Percentiles rank a stretch among this genome's conserved stretches.
Evolutionary conservation across 2,888 invertebrate genomes (phyloP).

Genomic region (Cosmia trapezina): DNA sequence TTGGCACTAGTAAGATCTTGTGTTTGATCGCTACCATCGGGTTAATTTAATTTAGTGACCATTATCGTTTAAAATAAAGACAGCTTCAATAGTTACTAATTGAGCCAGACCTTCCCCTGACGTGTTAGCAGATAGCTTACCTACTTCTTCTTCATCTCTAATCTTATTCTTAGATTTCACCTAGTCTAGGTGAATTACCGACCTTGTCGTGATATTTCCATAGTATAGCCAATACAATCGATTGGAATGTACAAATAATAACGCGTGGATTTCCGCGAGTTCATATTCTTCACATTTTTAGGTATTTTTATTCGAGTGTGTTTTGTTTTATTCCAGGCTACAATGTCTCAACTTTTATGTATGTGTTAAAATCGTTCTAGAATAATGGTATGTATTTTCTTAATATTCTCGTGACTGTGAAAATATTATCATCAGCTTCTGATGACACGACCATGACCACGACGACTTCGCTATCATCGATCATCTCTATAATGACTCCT

Average conservation of each 20-base stretch:
- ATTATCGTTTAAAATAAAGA: background rate
- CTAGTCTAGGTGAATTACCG: background rate
- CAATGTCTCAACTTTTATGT: no score
- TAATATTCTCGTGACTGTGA: background rate
- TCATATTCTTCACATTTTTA: conserved; percentile 11
- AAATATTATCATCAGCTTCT: background rate
- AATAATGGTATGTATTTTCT: no score
- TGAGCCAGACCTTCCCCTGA: background rate
- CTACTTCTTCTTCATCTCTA: no score
- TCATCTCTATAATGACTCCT: no score
- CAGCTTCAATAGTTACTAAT: background rate
- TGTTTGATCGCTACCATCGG: background rate
- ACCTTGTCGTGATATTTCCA: conserved; percentile 2
- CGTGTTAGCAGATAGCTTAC: no score
- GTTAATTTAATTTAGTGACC: background rate
- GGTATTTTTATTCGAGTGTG: conserved; percentile 1
- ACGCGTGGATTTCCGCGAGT: conserved; percentile 7
- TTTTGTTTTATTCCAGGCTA: background rate
- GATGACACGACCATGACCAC: no score
- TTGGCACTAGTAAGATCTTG: no score
- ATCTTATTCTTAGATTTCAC: background rate
- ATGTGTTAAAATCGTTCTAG: no score
- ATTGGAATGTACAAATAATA: conserved; percentile 45
- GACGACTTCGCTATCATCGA: no score
- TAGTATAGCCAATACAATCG: conserved; percentile 39